These are phyloP conservation scores for Thalassarche chlororhynchos DNA, from an alignment of 2,113 vertebrate genomes.

Conservation along the genomic window DNA sequence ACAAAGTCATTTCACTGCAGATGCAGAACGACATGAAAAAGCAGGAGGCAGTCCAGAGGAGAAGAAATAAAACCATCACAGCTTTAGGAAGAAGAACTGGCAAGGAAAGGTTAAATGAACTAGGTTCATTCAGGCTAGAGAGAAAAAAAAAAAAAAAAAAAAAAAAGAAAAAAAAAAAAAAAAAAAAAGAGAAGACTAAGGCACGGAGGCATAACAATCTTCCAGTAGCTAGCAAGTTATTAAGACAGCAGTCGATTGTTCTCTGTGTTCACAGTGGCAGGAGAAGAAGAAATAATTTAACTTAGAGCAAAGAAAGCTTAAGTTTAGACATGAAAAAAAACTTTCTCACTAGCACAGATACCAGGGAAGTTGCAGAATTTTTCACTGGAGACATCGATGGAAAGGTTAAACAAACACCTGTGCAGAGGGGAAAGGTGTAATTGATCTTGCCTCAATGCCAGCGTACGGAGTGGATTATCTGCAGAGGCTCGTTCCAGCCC, in stretches of 20 bases:
- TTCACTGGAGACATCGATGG: neutral
- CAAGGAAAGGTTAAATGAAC: constrained; percentile 51
- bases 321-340: constrained; percentile 21
- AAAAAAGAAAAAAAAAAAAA: neutral
- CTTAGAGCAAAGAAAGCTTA: constrained; percentile 40
- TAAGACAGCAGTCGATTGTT: constrained; percentile 61
- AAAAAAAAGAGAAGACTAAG: neutral
- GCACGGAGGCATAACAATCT: constrained; percentile 53
- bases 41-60: neutral
- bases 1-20: constrained; percentile 5
- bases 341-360: neutral
- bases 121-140: neutral
- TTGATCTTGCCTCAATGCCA: constrained; percentile 12
- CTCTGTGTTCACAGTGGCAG: constrained; percentile 49
- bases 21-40: constrained; percentile 35
- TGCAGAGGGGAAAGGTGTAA: neutral
- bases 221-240: constrained; percentile 56
- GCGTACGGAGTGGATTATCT: neutral
- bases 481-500: neutral
- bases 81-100: constrained; percentile 19
- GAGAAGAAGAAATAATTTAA: constrained; percentile 63
- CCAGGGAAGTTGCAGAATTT: neutral
- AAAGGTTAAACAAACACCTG: constrained; percentile 62
- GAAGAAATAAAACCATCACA: constrained; percentile 18
- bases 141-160: neutral